Percentiles rank a stretch among this genome's conserved stretches.
phyloP scores from a whole-genome alignment of 2,113 vertebrate genomes.

The Pardalotus punctatus region DNA sequence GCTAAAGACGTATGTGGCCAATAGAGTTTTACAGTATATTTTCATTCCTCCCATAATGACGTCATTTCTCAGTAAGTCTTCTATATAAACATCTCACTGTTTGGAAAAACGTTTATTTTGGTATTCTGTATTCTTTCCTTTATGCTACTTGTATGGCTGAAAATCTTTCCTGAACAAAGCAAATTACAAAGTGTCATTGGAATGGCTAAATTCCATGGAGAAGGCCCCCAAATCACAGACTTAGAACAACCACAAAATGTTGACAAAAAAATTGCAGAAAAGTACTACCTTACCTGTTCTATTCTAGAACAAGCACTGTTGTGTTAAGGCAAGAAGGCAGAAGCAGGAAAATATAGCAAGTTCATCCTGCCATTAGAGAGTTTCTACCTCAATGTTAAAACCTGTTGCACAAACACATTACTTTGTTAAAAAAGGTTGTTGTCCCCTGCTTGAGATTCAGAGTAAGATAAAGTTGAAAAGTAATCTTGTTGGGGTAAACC shows the following conservation, averaged over 20 bases:
- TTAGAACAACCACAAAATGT: constrained; percentile 8
- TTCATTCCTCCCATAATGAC: constrained; percentile 20
- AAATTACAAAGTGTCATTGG: constrained; percentile 50
- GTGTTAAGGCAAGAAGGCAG: neutral
- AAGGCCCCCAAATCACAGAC: constrained; percentile 28
- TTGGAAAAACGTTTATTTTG: constrained; percentile 58
- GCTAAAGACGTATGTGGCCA: neutral
- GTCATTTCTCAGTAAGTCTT: constrained; percentile 41
- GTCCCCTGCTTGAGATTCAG: neutral
- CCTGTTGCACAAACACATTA: neutral
- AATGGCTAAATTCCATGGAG: constrained; percentile 8
- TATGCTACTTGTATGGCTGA: neutral
- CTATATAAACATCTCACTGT: neutral
- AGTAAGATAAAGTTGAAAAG: neutral
- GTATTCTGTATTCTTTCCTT: neutral
- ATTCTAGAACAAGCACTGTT: neutral
- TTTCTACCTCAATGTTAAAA: neutral
- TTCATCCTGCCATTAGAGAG: neutral
- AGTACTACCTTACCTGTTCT: neutral
- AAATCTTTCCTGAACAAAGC: constrained; percentile 10
- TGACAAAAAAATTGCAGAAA: neutral
- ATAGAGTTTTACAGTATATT: neutral
- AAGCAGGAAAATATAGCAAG: neutral
- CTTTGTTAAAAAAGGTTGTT: neutral
- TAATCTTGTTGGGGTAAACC: neutral